Conservation (phyloP, 2,797 vertebrate species). For the Bovichtus variegatus region DNA sequence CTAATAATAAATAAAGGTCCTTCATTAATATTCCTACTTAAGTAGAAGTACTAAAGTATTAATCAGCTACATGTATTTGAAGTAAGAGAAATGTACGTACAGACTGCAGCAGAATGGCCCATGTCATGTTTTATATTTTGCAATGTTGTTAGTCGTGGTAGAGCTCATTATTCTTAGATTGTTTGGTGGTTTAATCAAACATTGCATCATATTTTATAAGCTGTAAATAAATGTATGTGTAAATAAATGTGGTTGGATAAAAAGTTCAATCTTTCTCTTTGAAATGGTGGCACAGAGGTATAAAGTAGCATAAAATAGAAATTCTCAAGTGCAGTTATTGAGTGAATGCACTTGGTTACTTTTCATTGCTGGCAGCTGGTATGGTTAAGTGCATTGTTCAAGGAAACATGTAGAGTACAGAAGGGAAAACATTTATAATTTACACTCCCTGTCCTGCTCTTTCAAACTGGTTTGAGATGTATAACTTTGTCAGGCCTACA, state of each 20-base stretch:
- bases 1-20: not conserved
- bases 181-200: not conserved
- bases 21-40: not conserved
- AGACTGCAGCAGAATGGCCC: not conserved
- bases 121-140: not conserved
- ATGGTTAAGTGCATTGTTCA: not conserved
- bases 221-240: too few species aligned
- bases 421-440: not conserved
- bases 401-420: not conserved
- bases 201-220: not conserved
- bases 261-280: not conserved
- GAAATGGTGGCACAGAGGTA: not conserved
- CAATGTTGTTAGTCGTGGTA: not conserved
- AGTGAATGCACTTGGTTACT: not conserved
- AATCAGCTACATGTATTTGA: too few species aligned
- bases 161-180: not conserved
- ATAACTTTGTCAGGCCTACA: slow-evolving; percentile 14
- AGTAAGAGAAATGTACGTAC: too few species aligned
- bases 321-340: not conserved
- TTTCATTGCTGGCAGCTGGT: slow-evolving; percentile 2
- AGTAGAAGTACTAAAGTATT: too few species aligned
- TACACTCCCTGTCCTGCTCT: slow-evolving; percentile 11
- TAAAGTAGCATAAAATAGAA: not conserved
- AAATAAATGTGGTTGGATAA: not conserved
- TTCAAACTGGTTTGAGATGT: slow-evolving; percentile 29